Conservation (phyloP, 2,888 invertebrate genomes). For the Gari tellinella region DNA sequence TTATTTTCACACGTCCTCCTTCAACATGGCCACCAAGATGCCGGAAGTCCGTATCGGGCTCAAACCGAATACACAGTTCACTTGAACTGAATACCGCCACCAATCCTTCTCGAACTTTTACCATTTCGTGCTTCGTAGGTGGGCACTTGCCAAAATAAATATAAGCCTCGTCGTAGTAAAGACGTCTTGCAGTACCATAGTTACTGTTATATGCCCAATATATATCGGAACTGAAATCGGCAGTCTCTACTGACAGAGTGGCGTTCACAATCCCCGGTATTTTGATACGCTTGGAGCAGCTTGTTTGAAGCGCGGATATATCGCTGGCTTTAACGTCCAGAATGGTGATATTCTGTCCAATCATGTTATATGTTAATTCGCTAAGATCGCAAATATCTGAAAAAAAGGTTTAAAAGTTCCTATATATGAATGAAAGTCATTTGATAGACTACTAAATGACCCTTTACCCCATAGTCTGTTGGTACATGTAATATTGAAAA, state of each 20-base stretch:
- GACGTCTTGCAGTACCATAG: no score
- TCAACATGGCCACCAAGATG: slow-evolving; percentile 17
- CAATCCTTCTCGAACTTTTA: not conserved
- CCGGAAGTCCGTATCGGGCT: slow-evolving; percentile 10
- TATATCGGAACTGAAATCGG: slow-evolving; percentile 21
- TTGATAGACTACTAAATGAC: no score
- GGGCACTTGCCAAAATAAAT: no score
- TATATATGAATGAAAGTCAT: no score
- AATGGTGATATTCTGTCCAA: slow-evolving; percentile 5
- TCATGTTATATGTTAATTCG: not conserved
- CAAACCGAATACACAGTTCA: slow-evolving; percentile 16
- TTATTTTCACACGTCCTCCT: slow-evolving; percentile 20
- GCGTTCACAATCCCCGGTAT: slow-evolving; percentile 15
- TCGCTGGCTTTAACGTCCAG: slow-evolving; percentile 29
- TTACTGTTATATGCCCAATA: no score
- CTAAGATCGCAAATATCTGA: slow-evolving; percentile 17
- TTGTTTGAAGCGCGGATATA: slow-evolving; percentile 4
- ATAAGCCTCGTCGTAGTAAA: no score
- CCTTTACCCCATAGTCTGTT: no score
- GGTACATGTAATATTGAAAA: no score
- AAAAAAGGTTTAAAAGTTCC: slow-evolving; percentile 7
- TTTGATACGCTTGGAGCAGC: slow-evolving; percentile 14
- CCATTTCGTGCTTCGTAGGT: no score
- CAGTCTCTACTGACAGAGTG: slow-evolving; percentile 2
- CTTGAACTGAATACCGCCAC: not conserved